These are phyloP conservation scores for Anaspis maculata DNA, from an alignment of 2,888 invertebrate species.

Conservation along the genomic window DNA sequence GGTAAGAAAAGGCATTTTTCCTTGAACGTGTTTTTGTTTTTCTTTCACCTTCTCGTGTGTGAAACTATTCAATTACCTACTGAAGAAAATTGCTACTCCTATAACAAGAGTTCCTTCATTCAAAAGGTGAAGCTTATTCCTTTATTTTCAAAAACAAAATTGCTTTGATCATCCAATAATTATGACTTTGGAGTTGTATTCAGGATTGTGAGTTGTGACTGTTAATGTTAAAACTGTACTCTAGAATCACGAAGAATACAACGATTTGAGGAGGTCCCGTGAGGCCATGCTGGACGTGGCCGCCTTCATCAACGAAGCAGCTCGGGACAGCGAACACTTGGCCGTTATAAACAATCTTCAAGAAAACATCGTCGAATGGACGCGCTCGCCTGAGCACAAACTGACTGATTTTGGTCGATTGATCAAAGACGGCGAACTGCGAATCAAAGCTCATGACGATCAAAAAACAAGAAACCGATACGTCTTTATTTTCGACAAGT, in stretches of 20 bases:
- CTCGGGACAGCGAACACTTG: slow-evolving; percentile 89
- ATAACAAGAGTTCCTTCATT: too few relatives aligned
- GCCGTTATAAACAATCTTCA: slow-evolving; percentile 86
- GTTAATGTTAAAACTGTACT: too few relatives aligned
- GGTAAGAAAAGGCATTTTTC: slow-evolving; percentile 41
- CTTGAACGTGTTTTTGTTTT: slow-evolving; percentile 2
- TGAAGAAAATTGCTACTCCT: too few relatives aligned
- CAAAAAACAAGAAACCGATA: slow-evolving; percentile 80
- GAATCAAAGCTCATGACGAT: slow-evolving; percentile 83
- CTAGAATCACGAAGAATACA: slow-evolving; percentile 77
- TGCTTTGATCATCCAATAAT: too few relatives aligned
- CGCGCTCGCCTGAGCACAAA: slow-evolving; percentile 65
- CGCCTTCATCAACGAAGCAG: slow-evolving; percentile 96
- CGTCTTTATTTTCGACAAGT: slow-evolving; percentile 96
- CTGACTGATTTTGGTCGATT: slow-evolving; percentile 86
- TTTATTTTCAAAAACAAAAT: too few relatives aligned
- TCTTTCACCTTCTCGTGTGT: too few relatives aligned
- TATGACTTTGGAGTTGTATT: too few relatives aligned
- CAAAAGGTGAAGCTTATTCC: too few relatives aligned
- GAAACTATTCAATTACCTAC: too few relatives aligned
- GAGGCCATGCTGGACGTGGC: slow-evolving; percentile 96
- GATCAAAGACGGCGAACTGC: slow-evolving; percentile 88
- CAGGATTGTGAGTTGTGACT: too few relatives aligned
- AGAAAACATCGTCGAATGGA: slow-evolving; percentile 74
- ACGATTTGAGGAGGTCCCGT: slow-evolving; percentile 74